Evolutionary conservation across 2,888 invertebrate genomes (phyloP).

Genomic region (Barypeithes pellucidus): DNA sequence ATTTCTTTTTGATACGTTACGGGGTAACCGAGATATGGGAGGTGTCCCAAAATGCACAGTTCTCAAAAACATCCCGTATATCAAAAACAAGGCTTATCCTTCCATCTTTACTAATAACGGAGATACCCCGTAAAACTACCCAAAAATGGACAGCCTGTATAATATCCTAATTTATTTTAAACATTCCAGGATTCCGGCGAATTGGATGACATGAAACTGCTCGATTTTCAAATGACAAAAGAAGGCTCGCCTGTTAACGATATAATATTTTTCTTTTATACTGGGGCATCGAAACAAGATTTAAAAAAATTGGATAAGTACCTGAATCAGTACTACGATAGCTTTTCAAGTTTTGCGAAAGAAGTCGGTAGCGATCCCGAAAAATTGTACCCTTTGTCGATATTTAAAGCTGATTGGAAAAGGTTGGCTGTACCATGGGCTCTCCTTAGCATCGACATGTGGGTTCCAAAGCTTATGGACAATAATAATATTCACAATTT

Average conservation of each 20-base stretch:
- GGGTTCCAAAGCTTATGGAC: slow-evolving; percentile 11
- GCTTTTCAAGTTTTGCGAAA: slow-evolving; percentile 54
- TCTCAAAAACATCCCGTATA: too few relatives aligned
- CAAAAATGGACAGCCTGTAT: too few relatives aligned
- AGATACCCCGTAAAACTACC: too few relatives aligned
- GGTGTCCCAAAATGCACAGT: too few relatives aligned
- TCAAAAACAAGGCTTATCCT: too few relatives aligned
- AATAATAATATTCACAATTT: slow-evolving; percentile 2
- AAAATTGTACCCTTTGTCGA: not conserved
- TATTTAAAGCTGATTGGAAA: slow-evolving; percentile 27
- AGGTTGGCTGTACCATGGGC: not conserved
- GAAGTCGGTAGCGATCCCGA: slow-evolving; percentile 56
- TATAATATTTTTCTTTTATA: slow-evolving; percentile 60
- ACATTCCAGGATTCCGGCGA: slow-evolving; percentile 46
- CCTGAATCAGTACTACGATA: slow-evolving; percentile 59
- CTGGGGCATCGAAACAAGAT: slow-evolving; percentile 57
- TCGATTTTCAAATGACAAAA: slow-evolving; percentile 53
- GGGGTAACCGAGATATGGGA: too few relatives aligned
- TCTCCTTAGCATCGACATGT: slow-evolving; percentile 17
- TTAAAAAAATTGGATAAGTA: slow-evolving; percentile 58
- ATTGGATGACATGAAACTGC: slow-evolving; percentile 43
- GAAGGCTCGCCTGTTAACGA: slow-evolving; percentile 58
- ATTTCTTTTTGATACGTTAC: too few relatives aligned
- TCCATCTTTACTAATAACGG: too few relatives aligned
- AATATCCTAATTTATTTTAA: too few relatives aligned